Evolutionary conservation across 2,797 vertebrate genomes (phyloP).

Genomic region (Macrochelys suwanniensis): DNA sequence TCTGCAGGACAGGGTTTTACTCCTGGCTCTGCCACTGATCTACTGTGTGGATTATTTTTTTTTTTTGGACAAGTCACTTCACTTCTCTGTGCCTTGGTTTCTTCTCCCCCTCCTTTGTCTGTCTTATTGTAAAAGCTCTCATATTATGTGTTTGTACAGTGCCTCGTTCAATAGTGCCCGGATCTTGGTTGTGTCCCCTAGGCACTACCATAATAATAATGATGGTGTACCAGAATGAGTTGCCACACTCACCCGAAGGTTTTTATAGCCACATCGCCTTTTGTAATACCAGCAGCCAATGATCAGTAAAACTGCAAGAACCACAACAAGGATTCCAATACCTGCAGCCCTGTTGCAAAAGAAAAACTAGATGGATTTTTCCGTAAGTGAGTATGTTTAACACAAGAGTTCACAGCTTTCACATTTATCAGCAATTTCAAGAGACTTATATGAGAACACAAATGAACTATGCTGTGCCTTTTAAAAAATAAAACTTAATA

Average conservation of each 20-base stretch:
- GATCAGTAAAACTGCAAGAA: slow-evolving; percentile 88
- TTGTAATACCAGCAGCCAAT: slow-evolving; percentile 94
- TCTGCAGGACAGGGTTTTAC: neutral
- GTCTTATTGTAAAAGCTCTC: neutral
- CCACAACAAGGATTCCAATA: slow-evolving; percentile 89
- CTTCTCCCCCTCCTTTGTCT: neutral
- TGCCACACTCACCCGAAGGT: slow-evolving; percentile 84
- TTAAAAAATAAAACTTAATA: neutral
- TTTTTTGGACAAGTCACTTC: neutral
- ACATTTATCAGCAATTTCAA: neutral
- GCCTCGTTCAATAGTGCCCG: neutral
- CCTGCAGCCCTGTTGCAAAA: slow-evolving; percentile 87
- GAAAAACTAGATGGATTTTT: neutral
- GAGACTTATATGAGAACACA: neutral
- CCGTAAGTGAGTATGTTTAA: neutral
- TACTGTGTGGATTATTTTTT: neutral
- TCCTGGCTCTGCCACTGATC: neutral
- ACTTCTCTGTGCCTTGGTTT: neutral
- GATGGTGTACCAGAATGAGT: neutral
- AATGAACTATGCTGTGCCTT: too few relatives aligned
- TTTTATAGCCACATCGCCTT: slow-evolving; percentile 90
- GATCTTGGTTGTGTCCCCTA: fast-evolving
- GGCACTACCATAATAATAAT: neutral
- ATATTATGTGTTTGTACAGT: neutral
- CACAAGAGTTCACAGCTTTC: neutral